Conservation (phyloP, 2,797 vertebrate species). For the Aplochiton taeniatus region DNA sequence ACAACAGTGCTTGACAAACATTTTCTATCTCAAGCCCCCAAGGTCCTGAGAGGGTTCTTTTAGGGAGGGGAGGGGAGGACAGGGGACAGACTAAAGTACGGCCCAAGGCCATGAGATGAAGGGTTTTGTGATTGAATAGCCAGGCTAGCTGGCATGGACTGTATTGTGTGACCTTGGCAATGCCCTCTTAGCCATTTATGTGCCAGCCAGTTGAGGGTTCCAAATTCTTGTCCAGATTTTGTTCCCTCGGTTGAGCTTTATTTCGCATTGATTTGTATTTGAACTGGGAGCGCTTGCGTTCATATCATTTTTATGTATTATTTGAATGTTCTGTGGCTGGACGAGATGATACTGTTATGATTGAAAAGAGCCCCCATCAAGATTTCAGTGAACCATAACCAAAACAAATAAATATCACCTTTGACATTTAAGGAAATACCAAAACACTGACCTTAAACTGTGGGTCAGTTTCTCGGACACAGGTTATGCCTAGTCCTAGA, state of each 20-base stretch:
- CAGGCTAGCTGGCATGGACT: slow-evolving; percentile 39
- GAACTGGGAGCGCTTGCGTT: slow-evolving; percentile 15
- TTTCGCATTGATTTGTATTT: slow-evolving; percentile 34
- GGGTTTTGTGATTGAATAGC: slow-evolving; percentile 53
- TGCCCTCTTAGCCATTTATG: slow-evolving; percentile 39
- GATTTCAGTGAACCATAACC: no score
- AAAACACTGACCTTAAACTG: no score
- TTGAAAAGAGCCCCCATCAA: no score
- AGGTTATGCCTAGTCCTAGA: no score
- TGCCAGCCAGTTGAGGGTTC: slow-evolving; percentile 23
- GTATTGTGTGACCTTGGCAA: slow-evolving; percentile 48
- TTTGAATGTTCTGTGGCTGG: no score
- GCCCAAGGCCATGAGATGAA: slow-evolving; percentile 44
- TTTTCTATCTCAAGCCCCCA: slow-evolving; percentile 31
- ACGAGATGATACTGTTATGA: no score
- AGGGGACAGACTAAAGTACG: slow-evolving; percentile 34
- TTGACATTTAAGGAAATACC: no score
- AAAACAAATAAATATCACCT: no score
- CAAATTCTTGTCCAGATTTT: slow-evolving; percentile 23
- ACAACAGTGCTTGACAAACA: slow-evolving; percentile 30
- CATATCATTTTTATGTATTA: no score
- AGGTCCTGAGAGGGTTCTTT: slow-evolving; percentile 29
- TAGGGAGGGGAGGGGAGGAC: slow-evolving; percentile 16
- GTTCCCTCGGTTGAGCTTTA: slow-evolving; percentile 33
- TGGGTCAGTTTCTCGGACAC: no score